These are phyloP conservation scores for Perognathus longimembris DNA, from an alignment of 2,113 vertebrate species.

Conservation along the genomic window DNA sequence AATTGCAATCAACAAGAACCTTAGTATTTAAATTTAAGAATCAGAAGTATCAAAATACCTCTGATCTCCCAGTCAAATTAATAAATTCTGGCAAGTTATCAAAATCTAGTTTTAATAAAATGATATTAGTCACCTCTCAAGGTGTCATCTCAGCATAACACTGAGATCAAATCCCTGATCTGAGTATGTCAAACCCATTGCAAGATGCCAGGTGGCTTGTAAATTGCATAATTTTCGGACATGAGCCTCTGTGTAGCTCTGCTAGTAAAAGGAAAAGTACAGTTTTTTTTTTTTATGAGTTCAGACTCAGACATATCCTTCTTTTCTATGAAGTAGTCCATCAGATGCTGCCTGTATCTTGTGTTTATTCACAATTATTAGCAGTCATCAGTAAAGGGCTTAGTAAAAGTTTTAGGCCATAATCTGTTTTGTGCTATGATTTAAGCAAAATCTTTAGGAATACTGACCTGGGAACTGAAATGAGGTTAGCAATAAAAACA, in stretches of 20 bases:
- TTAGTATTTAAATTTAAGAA: conserved; percentile 57
- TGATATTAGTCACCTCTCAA: conserved; percentile 61
- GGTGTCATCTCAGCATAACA: conserved; percentile 46
- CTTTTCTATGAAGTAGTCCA: not conserved
- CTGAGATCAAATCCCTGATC: conserved; percentile 66
- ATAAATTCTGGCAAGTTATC: conserved; percentile 68
- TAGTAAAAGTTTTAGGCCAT: not conserved
- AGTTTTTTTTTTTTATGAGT: not conserved
- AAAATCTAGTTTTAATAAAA: conserved; percentile 75
- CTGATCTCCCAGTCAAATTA: conserved; percentile 62
- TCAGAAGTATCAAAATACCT: conserved; percentile 37
- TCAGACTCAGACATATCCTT: not conserved
- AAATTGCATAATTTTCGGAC: conserved; percentile 29
- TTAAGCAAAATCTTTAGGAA: conserved; percentile 48
- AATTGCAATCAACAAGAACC: conserved; percentile 13
- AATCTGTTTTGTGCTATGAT: not conserved
- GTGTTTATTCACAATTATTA: not conserved
- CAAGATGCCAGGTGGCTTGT: conserved; percentile 42
- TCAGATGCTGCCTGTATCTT: not conserved
- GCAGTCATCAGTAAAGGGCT: not conserved
- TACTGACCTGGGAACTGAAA: not conserved
- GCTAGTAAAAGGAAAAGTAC: not conserved
- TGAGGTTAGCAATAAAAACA: not conserved
- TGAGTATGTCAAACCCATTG: conserved; percentile 54
- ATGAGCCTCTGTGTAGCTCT: not conserved